Percentiles rank a stretch among this genome's conserved stretches.
Evolutionary conservation across 2,888 invertebrate species (phyloP).

Genomic region (Eurytoma adleriae): DNA sequence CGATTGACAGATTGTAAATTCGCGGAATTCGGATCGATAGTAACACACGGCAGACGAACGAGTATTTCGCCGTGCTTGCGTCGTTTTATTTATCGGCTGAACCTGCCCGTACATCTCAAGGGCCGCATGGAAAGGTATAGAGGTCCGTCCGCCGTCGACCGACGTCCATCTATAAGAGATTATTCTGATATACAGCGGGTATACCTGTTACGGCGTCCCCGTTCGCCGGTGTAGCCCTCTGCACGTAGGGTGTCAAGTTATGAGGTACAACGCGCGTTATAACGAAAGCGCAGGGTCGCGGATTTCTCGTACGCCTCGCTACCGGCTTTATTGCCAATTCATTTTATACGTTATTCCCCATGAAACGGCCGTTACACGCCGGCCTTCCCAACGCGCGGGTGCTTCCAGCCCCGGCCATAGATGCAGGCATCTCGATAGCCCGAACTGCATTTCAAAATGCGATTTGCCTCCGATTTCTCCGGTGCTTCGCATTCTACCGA

Average conservation of each 20-base stretch:
- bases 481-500: neutral
- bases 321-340: constrained; percentile 72
- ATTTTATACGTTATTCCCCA: constrained; percentile 73
- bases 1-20: constrained; percentile 45
- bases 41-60: constrained; percentile 4
- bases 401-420: neutral
- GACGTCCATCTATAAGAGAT: constrained; percentile 63
- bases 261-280: constrained; percentile 65
- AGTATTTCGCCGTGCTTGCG: constrained; percentile 13
- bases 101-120: constrained; percentile 56
- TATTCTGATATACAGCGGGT: constrained; percentile 67
- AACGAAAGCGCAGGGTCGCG: constrained; percentile 58
- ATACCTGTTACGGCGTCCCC: constrained; percentile 61
- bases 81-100: constrained; percentile 46
- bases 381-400: neutral
- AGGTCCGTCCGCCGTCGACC: constrained; percentile 43
- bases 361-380: constrained; percentile 66
- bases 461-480: constrained; percentile 23
- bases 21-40: neutral
- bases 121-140: constrained; percentile 52
- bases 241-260: constrained; percentile 68
- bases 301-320: constrained; percentile 58
- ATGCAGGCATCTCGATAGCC: constrained; percentile 16
- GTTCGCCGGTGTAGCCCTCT: constrained; percentile 21
- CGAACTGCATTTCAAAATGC: constrained; percentile 12